phyloP scores from a whole-genome alignment of 2,888 invertebrate genomes.

The Hermaeophaga mercurialis region DNA sequence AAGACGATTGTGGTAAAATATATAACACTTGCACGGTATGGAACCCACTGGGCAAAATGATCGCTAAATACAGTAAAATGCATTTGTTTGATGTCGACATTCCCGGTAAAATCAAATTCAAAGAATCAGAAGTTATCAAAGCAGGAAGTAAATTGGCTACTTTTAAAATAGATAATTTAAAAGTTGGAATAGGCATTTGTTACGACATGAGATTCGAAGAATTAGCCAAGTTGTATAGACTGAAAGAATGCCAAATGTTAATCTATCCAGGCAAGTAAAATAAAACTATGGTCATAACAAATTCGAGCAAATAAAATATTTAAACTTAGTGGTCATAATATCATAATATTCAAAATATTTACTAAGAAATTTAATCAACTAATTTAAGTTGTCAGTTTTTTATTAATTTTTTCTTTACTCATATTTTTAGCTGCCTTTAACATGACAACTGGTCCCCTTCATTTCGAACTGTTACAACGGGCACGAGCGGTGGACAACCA shows the following conservation, averaged over 20 bases:
- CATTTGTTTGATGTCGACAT: slow-evolving; percentile 97
- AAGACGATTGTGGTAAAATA: slow-evolving; percentile 64
- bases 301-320: too few species aligned
- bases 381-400: too few species aligned
- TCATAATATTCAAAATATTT: too few species aligned
- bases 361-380: too few species aligned
- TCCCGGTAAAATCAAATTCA: slow-evolving; percentile 88
- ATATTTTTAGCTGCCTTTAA: slow-evolving; percentile 74
- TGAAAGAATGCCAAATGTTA: slow-evolving; percentile 78
- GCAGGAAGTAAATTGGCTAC: slow-evolving; percentile 76
- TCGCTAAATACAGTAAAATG: slow-evolving; percentile 85
- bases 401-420: too few species aligned
- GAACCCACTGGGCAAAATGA: slow-evolving; percentile 74
- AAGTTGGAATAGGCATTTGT: slow-evolving; percentile 91
- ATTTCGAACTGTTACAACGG: slow-evolving; percentile 87
- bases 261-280: slow-evolving; percentile 87
- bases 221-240: slow-evolving; percentile 75
- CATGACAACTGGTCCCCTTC: slow-evolving; percentile 92
- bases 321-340: too few species aligned
- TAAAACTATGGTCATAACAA: too few species aligned
- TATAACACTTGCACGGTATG: slow-evolving; percentile 91
- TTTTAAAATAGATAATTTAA: slow-evolving; percentile 72
- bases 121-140: slow-evolving; percentile 84
- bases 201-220: slow-evolving; percentile 94
- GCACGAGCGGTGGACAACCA: slow-evolving; percentile 88